Evolutionary conservation across 2,797 vertebrate species (phyloP).

Genomic region (Acestrorhynchus altus): DNA sequence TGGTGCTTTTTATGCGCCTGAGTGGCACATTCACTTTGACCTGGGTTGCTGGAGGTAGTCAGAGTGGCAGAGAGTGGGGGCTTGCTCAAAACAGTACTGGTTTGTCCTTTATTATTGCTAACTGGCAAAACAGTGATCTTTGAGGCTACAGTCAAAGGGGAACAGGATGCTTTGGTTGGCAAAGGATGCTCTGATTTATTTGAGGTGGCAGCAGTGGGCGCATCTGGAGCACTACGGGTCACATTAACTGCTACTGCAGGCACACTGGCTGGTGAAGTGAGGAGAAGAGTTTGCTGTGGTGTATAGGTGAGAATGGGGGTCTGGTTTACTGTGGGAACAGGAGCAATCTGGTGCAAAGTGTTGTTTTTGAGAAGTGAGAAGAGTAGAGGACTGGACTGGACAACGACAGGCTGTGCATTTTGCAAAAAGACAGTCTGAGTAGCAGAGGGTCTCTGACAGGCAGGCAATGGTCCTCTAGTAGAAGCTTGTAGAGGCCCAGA

Average conservation of each 20-base stretch:
- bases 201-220: not conserved
- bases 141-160: not conserved
- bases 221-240: not conserved
- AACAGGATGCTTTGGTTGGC: not conserved
- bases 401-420: not conserved
- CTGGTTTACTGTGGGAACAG: conserved; percentile 17
- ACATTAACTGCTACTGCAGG: not conserved
- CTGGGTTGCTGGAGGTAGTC: not conserved
- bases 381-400: not conserved
- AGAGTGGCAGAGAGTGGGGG: not conserved
- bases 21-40: not conserved
- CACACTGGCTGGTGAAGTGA: not conserved
- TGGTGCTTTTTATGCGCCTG: not conserved
- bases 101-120: not conserved
- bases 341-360: conserved; percentile 8
- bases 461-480: not conserved
- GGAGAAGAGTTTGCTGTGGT: not conserved
- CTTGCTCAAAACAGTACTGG: not conserved
- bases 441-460: not conserved
- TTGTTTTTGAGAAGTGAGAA: not conserved
- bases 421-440: not conserved
- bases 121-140: not conserved
- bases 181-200: not conserved
- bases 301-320: not conserved
- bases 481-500: too few relatives aligned